Base-by-base conservation (phyloP, 1,140 invertebrate genomes). In the Scylla paramamosain region DNA sequence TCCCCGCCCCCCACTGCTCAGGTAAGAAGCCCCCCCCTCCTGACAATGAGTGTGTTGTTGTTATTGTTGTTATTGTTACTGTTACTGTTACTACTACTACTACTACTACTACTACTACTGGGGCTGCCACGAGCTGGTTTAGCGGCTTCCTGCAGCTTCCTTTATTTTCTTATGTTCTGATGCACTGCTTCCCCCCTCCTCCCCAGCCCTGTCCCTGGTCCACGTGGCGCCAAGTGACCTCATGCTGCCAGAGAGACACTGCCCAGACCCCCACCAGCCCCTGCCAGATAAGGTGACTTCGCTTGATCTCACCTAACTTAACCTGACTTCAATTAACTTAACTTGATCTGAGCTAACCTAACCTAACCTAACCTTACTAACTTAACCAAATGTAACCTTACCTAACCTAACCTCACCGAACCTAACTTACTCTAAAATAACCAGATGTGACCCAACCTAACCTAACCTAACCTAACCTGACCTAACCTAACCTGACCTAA, bases 191-290 rank as follows among this genome's bases (percentile, higher is more conserved):
- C 84, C 29, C 4, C 84, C 2, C 4, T 29, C 32, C 29, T 31
- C 31, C n/a, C 45, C 92, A 93, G 92, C 92, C 2, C 92, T 93
- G 84, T 93, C 92, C 6, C 7, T 93, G 92, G 92, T 93, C 2
- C 92, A 93, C 46, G 48, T 87, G 46, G 83, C 92, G 0, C 92
- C 92, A 3, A 48, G 67, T 14, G 92, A 93, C 25, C 46, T 93
- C 0, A 48, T 93, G 84, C 48, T 93, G 48, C 83, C 92, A 1
- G 92, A 93, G 28, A 31, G 92, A 6, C 39, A 93, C 25, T 48
- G 48, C 29, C 83, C 86, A 0, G 46, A 7, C 7, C 39, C 48
- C 39, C 39, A 14, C 16, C 82, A 88, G 3, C 45, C 86, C 7
- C 45, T 88, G 7, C 92, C 92, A 4, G 84, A 86, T 31, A 93